A percentile compares a stretch with the other conserved stretches of the same genome.
Evolutionary conservation across 2,888 invertebrate genomes (phyloP).

Genomic region (Aleiodes testaceus): DNA sequence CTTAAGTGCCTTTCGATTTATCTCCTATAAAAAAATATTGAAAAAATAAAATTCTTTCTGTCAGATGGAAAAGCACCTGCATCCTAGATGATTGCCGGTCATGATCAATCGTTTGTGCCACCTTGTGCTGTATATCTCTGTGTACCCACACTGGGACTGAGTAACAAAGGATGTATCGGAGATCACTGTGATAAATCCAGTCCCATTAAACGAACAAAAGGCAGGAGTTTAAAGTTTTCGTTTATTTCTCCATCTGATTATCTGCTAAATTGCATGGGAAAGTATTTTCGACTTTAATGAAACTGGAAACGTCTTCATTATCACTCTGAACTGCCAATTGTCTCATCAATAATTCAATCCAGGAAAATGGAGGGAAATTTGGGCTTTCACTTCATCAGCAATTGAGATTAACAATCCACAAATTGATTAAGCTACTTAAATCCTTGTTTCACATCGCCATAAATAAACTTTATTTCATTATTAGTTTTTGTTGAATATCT

Average conservation of each 20-base stretch:
- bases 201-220: slow-evolving; percentile 16
- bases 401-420: slow-evolving; percentile 4
- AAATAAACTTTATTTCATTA: too few relatives aligned
- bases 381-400: slow-evolving; percentile 22
- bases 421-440: slow-evolving; percentile 9
- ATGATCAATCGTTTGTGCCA: slow-evolving; percentile 26
- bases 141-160: neutral
- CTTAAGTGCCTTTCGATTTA: slow-evolving; percentile 29
- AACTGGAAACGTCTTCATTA: too few relatives aligned
- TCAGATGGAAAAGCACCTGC: slow-evolving; percentile 1
- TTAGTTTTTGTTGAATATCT: too few relatives aligned
- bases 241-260: neutral
- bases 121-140: neutral
- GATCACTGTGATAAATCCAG: slow-evolving; percentile 5
- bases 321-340: too few relatives aligned
- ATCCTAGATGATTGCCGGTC: slow-evolving; percentile 17
- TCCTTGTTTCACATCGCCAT: neutral
- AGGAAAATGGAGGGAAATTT: neutral
- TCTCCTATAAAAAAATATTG: neutral
- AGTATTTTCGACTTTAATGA: neutral
- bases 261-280: slow-evolving; percentile 1
- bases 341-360: too few relatives aligned
- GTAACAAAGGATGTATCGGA: slow-evolving; percentile 13
- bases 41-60: neutral
- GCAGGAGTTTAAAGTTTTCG: neutral